phyloP scores from a whole-genome alignment of 1,140 invertebrate species.

The Lordiphosa mommai region DNA sequence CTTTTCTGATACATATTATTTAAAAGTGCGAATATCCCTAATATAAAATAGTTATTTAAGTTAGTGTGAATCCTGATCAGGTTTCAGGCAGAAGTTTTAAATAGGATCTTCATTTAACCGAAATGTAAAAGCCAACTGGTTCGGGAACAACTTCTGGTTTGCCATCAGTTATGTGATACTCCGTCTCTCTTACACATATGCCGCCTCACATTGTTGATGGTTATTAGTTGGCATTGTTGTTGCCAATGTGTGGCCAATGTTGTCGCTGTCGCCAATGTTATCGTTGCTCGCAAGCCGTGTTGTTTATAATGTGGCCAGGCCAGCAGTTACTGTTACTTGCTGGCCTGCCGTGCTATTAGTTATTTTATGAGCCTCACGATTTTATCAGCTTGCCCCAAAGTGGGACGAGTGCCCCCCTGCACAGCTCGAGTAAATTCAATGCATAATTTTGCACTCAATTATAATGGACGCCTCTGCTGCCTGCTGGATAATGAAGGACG shows the following conservation, averaged over 20 bases:
- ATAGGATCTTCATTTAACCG: too few species aligned
- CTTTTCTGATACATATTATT: too few species aligned
- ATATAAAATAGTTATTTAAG: too few species aligned
- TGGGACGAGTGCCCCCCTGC: slow-evolving; percentile 19
- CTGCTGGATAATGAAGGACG: slow-evolving; percentile 49
- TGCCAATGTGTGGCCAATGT: slow-evolving; percentile 6
- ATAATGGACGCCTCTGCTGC: slow-evolving; percentile 49
- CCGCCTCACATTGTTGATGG: slow-evolving; percentile 42
- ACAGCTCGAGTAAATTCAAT: slow-evolving; percentile 45
- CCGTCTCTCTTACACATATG: not conserved
- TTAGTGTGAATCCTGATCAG: too few species aligned
- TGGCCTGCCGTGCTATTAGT: slow-evolving; percentile 50
- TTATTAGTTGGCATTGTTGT: slow-evolving; percentile 67
- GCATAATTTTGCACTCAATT: slow-evolving; percentile 77
- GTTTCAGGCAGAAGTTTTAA: too few species aligned
- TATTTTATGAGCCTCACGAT: slow-evolving; percentile 64
- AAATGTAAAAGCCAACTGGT: too few species aligned
- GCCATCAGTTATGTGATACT: too few species aligned
- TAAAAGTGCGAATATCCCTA: too few species aligned
- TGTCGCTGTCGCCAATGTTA: slow-evolving; percentile 37
- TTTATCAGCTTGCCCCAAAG: slow-evolving; percentile 37
- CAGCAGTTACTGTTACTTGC: not conserved
- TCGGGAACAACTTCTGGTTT: too few species aligned
- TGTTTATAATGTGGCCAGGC: slow-evolving; percentile 60
- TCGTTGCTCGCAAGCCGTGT: slow-evolving; percentile 41